These are phyloP conservation scores for Hirtodrosophila confusa DNA, from an alignment of 2,888 invertebrate genomes.

Conservation along the genomic window DNA sequence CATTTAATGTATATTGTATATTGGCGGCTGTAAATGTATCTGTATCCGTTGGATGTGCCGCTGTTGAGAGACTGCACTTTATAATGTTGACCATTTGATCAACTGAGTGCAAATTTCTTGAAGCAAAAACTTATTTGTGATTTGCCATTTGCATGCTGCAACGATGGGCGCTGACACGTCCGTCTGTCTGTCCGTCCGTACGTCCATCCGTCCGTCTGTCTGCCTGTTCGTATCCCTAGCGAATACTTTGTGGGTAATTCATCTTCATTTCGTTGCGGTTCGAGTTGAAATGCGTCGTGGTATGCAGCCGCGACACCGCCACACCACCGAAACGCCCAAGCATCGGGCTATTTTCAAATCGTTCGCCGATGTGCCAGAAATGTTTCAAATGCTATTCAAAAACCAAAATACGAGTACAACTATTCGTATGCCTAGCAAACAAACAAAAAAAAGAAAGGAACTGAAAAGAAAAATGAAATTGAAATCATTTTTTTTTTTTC, in stretches of 20 bases:
- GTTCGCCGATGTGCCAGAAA: conserved; percentile 73
- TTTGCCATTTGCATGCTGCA: conserved; percentile 65
- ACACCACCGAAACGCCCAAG: conserved; percentile 28
- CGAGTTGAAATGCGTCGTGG: conserved; percentile 80
- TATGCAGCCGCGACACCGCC: conserved; percentile 67
- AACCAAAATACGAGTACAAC: conserved; percentile 39
- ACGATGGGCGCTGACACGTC: conserved; percentile 49
- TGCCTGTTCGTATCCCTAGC: conserved; percentile 47
- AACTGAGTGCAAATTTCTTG: conserved; percentile 71
- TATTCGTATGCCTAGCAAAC: conserved; percentile 30
- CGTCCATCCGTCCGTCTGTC: conserved; percentile 4
- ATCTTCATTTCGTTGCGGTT: conserved; percentile 82
- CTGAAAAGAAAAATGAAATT: conserved; percentile 49
- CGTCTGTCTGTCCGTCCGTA: conserved; percentile 1
- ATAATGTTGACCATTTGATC: conserved; percentile 70
- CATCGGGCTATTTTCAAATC: conserved; percentile 68
- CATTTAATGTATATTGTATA: conserved; percentile 47
- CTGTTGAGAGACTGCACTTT: conserved; percentile 39
- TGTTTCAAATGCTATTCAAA: conserved; percentile 73
- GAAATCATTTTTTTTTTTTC: conserved; percentile 10
- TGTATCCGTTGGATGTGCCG: conserved; percentile 39
- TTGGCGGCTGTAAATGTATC: conserved; percentile 46
- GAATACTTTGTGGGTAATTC: conserved; percentile 75
- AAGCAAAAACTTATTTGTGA: conserved; percentile 70
- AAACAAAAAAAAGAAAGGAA: conserved; percentile 9